Base-by-base conservation (phyloP, 2,797 vertebrate genomes). In the Rhynchotus rufescens region DNA sequence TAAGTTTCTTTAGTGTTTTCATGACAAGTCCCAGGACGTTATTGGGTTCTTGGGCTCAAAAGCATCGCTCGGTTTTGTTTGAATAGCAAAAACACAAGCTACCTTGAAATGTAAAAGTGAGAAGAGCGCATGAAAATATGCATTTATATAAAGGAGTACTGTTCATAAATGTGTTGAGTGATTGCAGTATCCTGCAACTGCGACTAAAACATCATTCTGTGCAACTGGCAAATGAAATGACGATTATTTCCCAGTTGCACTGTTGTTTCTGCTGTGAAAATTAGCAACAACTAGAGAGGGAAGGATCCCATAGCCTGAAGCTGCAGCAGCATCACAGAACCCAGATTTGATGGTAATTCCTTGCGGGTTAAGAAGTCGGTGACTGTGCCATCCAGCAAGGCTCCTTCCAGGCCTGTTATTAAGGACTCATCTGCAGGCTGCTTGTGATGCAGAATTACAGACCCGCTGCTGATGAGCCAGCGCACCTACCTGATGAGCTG, bases 381-480 rank as follows among this genome's bases (percentile, higher is more conserved):
- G 34, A n/a, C 23, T 28, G 26, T 34, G 56, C 30, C 44, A 65
- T n/a, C 64, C 52, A 49, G 44, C 51, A 86, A 54, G 21, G 72
- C 7, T 81, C 14, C 44, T 60, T 86, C 21, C 52, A 78, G 69
- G 13, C 30, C 52, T 77, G 60, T 80, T 40, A 21, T 25, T 88
- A 47, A 69, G n/a, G 34, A 36, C 38, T 59, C 28, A 23, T 64
- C 36, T 57, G 51, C 56, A 83, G n/a, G 13, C 71, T 80, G 89
- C 77, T 92, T 44, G 60, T 73, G 79, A 76, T 72, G 69, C 62
- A 76, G 65, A 80, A 90, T 95, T 88, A 76, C 9, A 91, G 68
- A 54, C 49, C 32, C 79, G 51, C 16, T 56, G 4, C 65, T 38
- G n/a, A 62, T 78, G 26, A 75, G 76, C 36, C 60, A 59, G 32